phyloP scores from a whole-genome alignment of 1,140 invertebrate species.

The Bombus breviceps region DNA sequence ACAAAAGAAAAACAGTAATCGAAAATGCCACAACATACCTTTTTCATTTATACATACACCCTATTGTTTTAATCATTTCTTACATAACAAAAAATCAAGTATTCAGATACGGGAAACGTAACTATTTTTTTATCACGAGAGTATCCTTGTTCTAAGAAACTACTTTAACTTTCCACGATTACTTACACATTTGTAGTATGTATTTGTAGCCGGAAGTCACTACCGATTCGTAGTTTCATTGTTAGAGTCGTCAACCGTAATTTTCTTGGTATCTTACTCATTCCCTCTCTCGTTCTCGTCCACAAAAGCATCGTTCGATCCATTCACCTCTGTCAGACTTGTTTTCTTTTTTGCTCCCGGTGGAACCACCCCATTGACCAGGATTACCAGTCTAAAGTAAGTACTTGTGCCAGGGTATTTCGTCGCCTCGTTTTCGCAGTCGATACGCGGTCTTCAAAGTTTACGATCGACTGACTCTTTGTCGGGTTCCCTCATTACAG shows the following conservation, averaged over 20 bases:
- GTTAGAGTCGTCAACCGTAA: neutral
- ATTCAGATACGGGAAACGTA: neutral
- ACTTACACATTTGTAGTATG: no score
- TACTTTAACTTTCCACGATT: neutral
- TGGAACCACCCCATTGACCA: slow-evolving; percentile 56
- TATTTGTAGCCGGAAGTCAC: slow-evolving; percentile 1
- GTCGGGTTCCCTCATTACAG: slow-evolving; percentile 38
- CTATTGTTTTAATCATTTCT: no score
- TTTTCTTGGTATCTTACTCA: neutral
- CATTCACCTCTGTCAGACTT: neutral
- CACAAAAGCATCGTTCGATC: slow-evolving; percentile 10
- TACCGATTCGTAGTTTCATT: neutral
- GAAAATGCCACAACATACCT: no score
- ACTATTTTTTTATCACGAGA: no score
- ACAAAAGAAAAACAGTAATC: no score
- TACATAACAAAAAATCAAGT: neutral
- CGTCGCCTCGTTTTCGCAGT: slow-evolving; percentile 31
- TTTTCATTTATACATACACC: no score
- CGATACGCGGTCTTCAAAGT: slow-evolving; percentile 44
- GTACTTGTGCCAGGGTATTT: slow-evolving; percentile 56
- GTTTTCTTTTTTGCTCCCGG: slow-evolving; percentile 37
- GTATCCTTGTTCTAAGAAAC: neutral
- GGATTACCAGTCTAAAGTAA: slow-evolving; percentile 59
- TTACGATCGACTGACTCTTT: slow-evolving; percentile 63
- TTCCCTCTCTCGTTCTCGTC: neutral